phyloP scores from a whole-genome alignment of 2,888 invertebrate genomes.

The Xestia xanthographa region DNA sequence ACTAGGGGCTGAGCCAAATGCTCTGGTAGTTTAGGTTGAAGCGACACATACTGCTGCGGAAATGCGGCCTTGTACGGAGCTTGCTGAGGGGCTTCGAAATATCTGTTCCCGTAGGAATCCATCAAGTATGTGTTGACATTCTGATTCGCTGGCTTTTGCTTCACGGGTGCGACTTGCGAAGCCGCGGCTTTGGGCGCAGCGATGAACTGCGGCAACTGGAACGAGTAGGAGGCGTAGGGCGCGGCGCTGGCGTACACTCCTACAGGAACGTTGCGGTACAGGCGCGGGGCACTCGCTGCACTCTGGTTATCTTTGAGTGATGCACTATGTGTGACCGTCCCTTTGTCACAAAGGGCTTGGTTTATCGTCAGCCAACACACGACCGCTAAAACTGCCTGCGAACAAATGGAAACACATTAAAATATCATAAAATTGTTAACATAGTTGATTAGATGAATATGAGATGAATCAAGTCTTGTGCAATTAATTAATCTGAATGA shows the following conservation, averaged over 20 bases:
- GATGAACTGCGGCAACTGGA: conserved; percentile 77
- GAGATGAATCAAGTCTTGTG: conserved; percentile 4
- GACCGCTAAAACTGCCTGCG: conserved; percentile 80
- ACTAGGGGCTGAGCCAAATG: conserved; percentile 84
- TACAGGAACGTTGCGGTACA: conserved; percentile 80
- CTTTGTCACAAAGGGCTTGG: conserved; percentile 71
- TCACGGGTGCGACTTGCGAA: conserved; percentile 77
- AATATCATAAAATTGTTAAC: conserved; percentile 1
- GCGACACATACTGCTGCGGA: conserved; percentile 84
- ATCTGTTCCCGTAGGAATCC: conserved; percentile 87
- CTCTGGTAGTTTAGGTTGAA: conserved; percentile 82
- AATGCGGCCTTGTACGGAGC: conserved; percentile 79
- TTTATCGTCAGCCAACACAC: conserved; percentile 78
- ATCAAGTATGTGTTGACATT: conserved; percentile 79
- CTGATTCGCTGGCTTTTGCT: conserved; percentile 75
- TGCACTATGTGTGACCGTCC: conserved; percentile 69
- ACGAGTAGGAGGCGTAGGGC: conserved; percentile 83
- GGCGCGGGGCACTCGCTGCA: conserved; percentile 80
- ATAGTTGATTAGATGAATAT: conserved; percentile 6
- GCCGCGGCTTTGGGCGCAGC: conserved; percentile 74
- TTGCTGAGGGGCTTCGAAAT: conserved; percentile 78
- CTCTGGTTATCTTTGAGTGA: conserved; percentile 77
- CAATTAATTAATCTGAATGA: conserved; percentile 45
- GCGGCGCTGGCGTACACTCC: conserved; percentile 83
- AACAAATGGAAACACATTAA: conserved; percentile 66